Base-by-base conservation (phyloP, 2,797 vertebrate genomes). In the Pseudochromis fuscus region DNA sequence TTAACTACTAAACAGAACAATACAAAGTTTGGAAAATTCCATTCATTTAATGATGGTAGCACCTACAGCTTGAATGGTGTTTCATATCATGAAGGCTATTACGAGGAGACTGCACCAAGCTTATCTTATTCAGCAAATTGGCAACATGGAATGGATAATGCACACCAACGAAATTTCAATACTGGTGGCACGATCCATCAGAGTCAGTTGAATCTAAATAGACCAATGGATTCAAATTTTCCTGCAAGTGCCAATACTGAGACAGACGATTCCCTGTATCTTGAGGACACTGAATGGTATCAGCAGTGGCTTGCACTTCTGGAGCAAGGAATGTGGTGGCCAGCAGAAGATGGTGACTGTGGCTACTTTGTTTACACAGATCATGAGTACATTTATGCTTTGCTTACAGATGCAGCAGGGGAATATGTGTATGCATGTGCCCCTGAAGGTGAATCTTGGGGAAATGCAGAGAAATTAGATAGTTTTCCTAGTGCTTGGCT, bases 301-400 rank as follows among this genome's bases (percentile, higher is more conserved):
- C 95, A 96, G 61, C 95, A 97, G 67, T 99, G 97, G 97, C 94
- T 98, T 63, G 86, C 92, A 57, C 93, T 95, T 90, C 92, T 99
- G 83, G 95, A 97, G 82, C 95, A 96, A 88, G 97, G 97, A 2
- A 81, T 98, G 65, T 99, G 98, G 98, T 98, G 96, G 96, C 96
- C 95, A 49, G 96, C 96, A 58, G 96, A 98, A 81, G 94, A 97
- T 82, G 96, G 96, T 37, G 93, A 97, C 62, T 98, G 95, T 93
- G 97, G 97, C 19, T 97, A 98, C 86, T 99, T 95, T 92, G 94
- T 98, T 91, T 99, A 98, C 81, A 96, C 95, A 46, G 97, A 98
- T 87, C 95, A 94, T 66, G 94, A 96, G 61, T 99, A 95, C 63
- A 95, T 98, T 62, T 99, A 98, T 90, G 96, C 96, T 0, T 87